Evolutionary conservation across 2,888 invertebrate genomes (phyloP).

Genomic region (Megaustenia siamemsis): DNA sequence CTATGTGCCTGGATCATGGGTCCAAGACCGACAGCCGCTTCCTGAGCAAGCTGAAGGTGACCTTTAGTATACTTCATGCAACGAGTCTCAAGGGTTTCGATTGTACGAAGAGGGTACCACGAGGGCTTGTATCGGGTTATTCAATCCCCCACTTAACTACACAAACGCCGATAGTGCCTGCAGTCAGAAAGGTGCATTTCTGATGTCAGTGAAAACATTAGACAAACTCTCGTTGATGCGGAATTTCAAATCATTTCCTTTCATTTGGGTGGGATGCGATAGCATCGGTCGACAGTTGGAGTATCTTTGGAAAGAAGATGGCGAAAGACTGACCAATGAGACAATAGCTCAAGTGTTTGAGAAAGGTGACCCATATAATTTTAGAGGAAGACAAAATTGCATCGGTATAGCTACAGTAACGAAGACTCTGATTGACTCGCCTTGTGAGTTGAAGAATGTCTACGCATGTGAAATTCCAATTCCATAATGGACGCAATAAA

Average conservation of each 20-base stretch:
- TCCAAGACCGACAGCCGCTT: background rate
- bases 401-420: background rate
- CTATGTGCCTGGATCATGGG: background rate
- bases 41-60: background rate
- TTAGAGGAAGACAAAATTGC: background rate
- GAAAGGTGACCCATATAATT: background rate
- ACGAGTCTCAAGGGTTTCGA: background rate
- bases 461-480: background rate
- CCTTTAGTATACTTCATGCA: background rate
- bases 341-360: background rate
- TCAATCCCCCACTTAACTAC: background rate
- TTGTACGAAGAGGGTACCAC: background rate
- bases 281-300: background rate
- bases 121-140: constrained; percentile 17
- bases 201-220: constrained; percentile 19
- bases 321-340: background rate
- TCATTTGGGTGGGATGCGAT: constrained; percentile 26
- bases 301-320: constrained; percentile 13
- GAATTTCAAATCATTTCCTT: background rate
- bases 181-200: background rate
- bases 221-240: background rate
- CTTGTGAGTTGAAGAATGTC: background rate
- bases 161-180: background rate
- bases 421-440: background rate
- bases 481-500: background rate